These are phyloP conservation scores for Orientallactaga bullata DNA, from an alignment of 2,113 vertebrate species.

Conservation along the genomic window DNA sequence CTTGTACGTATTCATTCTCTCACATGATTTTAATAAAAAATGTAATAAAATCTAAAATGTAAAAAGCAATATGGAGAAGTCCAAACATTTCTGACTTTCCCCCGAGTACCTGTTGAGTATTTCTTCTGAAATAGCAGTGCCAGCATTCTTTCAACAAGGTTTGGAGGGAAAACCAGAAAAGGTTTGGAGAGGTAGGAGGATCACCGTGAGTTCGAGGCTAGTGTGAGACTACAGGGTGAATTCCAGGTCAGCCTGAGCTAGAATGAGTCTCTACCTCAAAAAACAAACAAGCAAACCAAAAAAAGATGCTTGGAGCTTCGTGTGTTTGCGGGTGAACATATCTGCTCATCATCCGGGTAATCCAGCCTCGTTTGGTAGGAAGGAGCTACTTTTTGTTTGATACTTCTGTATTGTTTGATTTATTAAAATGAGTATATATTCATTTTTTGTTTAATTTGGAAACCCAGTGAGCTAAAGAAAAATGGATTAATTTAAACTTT, in stretches of 20 bases:
- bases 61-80: constrained; percentile 19
- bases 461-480: not conserved
- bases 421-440: not conserved
- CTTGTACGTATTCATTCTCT: not conserved
- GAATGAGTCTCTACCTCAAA: too few relatives aligned
- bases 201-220: too few relatives aligned
- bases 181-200: too few relatives aligned
- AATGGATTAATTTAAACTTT: not conserved
- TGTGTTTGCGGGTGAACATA: not conserved
- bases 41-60: constrained; percentile 33
- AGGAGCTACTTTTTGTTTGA: not conserved
- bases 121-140: constrained; percentile 13
- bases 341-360: not conserved
- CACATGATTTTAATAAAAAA: not conserved
- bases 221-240: too few relatives aligned
- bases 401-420: not conserved
- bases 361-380: not conserved
- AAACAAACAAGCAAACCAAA: too few relatives aligned
- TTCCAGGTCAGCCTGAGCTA: too few relatives aligned
- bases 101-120: not conserved
- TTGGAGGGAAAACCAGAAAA: not conserved
- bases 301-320: not conserved
- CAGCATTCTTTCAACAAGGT: constrained; percentile 21
- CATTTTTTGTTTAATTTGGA: constrained; percentile 50
- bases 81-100: not conserved